These are phyloP conservation scores for Choreutis nemorana DNA, from an alignment of 2,888 invertebrate genomes.

Conservation along the genomic window DNA sequence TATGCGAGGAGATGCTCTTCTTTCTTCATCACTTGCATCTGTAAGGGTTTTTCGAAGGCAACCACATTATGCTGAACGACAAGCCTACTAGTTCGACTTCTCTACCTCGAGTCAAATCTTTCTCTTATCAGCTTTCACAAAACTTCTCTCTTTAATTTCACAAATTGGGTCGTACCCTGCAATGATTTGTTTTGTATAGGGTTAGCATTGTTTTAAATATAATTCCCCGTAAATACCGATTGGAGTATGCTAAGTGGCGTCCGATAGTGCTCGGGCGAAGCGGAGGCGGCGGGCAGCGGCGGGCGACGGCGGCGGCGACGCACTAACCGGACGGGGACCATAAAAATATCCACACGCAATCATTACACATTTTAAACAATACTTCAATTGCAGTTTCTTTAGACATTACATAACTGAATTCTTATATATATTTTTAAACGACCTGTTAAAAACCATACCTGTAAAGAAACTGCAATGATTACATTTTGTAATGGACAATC, in stretches of 20 bases:
- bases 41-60: constrained; percentile 64
- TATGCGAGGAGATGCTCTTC: constrained; percentile 24
- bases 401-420: constrained; percentile 4
- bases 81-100: constrained; percentile 47
- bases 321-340: constrained; percentile 63
- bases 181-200: constrained; percentile 35
- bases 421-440: background rate
- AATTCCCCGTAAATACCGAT: constrained; percentile 67
- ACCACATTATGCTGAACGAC: constrained; percentile 65
- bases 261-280: constrained; percentile 43
- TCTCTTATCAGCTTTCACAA: constrained; percentile 39
- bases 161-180: constrained; percentile 26
- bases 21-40: constrained; percentile 50
- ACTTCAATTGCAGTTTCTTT: constrained; percentile 62
- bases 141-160: constrained; percentile 2
- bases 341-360: constrained; percentile 67
- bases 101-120: constrained; percentile 53
- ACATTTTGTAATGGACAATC: constrained; percentile 39
- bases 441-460: constrained; percentile 8
- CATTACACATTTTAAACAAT: constrained; percentile 57
- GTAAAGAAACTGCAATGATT: constrained; percentile 63
- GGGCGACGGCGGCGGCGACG: constrained; percentile 38
- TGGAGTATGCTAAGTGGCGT: constrained; percentile 59
- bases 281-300: constrained; percentile 40
- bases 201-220: constrained; percentile 57